These are phyloP conservation scores for Arizona elegans DNA, from an alignment of 2,113 vertebrate genomes.

Conservation along the genomic window DNA sequence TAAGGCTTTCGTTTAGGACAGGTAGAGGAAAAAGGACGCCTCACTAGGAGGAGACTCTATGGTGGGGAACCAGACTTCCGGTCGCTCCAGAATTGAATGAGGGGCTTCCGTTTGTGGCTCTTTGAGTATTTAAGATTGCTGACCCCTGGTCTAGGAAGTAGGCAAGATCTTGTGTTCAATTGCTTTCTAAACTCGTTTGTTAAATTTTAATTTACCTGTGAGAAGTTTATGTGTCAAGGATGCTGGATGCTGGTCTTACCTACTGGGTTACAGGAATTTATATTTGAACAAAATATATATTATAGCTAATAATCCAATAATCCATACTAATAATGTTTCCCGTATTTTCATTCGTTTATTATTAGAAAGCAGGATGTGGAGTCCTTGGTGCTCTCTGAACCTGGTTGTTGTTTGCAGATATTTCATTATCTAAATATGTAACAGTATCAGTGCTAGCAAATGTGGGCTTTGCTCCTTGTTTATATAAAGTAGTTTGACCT, in stretches of 20 bases:
- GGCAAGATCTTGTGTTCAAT: not conserved
- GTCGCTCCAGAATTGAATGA: too few relatives aligned
- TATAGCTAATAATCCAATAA: not conserved
- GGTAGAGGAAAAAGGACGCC: too few relatives aligned
- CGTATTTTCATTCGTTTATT: not conserved
- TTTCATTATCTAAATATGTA: not conserved
- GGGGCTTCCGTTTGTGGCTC: too few relatives aligned
- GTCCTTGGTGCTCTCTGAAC: not conserved
- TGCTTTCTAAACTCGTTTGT: not conserved
- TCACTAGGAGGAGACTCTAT: too few relatives aligned
- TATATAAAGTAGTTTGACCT: not conserved
- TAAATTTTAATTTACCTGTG: not conserved
- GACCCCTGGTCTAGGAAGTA: not conserved
- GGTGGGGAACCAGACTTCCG: too few relatives aligned
- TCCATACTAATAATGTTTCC: not conserved
- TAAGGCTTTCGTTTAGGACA: too few relatives aligned
- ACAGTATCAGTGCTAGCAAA: not conserved
- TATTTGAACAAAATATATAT: not conserved
- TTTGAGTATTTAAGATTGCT: too few relatives aligned
- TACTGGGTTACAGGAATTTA: not conserved
- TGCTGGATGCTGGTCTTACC: not conserved
- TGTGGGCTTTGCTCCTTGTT: not conserved
- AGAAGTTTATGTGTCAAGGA: not conserved
- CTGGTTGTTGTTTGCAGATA: not conserved
- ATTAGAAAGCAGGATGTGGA: not conserved